These are phyloP conservation scores for Molossus molossus DNA, from an alignment of 2,797 vertebrate species.

Conservation along the genomic window DNA sequence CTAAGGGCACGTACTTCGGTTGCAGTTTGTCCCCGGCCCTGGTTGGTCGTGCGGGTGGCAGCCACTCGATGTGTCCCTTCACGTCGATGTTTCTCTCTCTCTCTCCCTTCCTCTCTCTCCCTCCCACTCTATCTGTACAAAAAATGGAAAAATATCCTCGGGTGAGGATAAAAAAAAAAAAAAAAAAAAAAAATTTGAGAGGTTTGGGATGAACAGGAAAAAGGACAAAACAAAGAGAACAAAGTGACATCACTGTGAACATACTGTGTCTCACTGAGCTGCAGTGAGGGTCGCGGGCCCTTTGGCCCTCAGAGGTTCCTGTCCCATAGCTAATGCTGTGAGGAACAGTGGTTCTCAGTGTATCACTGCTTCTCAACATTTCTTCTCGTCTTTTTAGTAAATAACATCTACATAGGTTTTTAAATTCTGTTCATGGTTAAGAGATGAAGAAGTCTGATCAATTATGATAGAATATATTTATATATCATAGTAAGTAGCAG, in stretches of 20 bases:
- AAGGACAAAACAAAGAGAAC: background rate
- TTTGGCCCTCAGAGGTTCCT: background rate
- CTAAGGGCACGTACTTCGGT: too few species aligned
- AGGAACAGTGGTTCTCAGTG: background rate
- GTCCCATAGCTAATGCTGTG: background rate
- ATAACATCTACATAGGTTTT: slow-evolving; percentile 2
- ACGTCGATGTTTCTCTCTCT: too few species aligned
- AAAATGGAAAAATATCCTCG: too few species aligned
- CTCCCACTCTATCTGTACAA: too few species aligned
- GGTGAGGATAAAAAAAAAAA: too few species aligned
- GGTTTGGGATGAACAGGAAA: background rate
- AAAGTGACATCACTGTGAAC: background rate
- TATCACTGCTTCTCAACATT: background rate
- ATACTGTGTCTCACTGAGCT: background rate
- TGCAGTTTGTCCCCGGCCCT: too few species aligned
- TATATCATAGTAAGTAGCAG: background rate
- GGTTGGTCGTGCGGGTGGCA: too few species aligned
- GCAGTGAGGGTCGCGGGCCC: background rate
- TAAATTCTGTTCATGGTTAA: background rate
- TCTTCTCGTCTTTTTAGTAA: slow-evolving; percentile 44
- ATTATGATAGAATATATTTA: slow-evolving; percentile 19
- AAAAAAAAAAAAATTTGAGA: slow-evolving; percentile 6
- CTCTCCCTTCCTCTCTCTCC: too few species aligned
- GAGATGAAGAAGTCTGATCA: background rate
- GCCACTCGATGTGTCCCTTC: too few species aligned